Percentiles rank a stretch among this genome's conserved stretches.
Conservation (phyloP, 64 coral and sea anemone genomes). For the Acropora tenuis region DNA sequence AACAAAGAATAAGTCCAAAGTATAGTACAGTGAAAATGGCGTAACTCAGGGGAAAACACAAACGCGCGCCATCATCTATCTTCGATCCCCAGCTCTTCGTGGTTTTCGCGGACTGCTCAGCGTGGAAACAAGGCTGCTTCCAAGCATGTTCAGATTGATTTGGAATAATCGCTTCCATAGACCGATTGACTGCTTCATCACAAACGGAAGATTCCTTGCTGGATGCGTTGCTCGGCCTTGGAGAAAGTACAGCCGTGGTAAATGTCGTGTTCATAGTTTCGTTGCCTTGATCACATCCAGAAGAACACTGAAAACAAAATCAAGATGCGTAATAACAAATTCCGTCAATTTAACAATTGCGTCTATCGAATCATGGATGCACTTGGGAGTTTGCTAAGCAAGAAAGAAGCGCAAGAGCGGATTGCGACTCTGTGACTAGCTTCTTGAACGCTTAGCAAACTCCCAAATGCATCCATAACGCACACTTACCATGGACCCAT, state of each 20-base stretch:
- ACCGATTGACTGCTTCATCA: background rate
- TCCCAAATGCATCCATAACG: too few relatives aligned
- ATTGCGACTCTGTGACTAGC: too few relatives aligned
- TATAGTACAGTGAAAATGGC: background rate
- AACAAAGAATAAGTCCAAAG: background rate
- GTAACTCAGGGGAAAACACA: background rate
- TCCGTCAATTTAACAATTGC: too few relatives aligned
- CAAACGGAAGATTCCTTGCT: background rate
- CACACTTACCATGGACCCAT: too few relatives aligned
- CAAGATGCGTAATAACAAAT: too few relatives aligned
- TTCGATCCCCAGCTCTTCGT: background rate
- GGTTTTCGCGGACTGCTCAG: background rate
- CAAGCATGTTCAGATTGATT: background rate
- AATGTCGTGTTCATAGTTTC: background rate
- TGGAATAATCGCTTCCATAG: background rate
- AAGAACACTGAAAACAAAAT: too few relatives aligned
- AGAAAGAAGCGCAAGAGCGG: too few relatives aligned
- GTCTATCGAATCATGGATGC: too few relatives aligned
- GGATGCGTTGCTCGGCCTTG: background rate
- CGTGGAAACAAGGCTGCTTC: background rate
- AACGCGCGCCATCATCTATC: constrained; percentile 14
- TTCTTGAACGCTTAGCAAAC: too few relatives aligned
- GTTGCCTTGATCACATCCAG: too few relatives aligned
- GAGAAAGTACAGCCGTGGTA: background rate
- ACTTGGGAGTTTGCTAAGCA: too few relatives aligned